A percentile compares a stretch with the other conserved stretches of the same genome.
These are phyloP conservation scores for Acanthopagrus latus DNA, from an alignment of 2,797 vertebrate species.

Conservation along the genomic window DNA sequence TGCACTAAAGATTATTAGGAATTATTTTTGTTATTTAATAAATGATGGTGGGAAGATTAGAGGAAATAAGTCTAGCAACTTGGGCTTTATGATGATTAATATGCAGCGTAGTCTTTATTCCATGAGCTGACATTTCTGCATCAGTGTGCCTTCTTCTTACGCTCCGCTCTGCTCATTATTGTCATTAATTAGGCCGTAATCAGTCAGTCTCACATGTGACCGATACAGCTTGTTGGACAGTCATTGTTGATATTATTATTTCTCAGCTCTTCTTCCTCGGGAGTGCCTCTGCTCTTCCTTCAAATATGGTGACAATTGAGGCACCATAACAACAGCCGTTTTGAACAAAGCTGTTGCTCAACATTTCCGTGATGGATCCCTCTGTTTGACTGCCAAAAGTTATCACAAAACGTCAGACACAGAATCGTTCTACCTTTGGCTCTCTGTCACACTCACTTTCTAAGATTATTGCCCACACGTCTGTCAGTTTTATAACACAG, in stretches of 20 bases:
- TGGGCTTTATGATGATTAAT: constrained; percentile 8
- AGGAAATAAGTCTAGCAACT: not conserved
- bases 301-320: not conserved
- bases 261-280: not conserved
- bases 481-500: constrained; percentile 20
- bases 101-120: constrained; percentile 7
- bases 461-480: constrained; percentile 12
- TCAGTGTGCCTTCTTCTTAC: not conserved
- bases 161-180: not conserved
- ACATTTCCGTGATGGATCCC: not conserved
- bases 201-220: constrained; percentile 1
- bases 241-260: not conserved
- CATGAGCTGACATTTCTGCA: constrained; percentile 24
- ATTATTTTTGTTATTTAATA: not conserved
- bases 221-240: constrained; percentile 9
- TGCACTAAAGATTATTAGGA: not conserved
- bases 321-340: not conserved
- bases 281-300: not conserved
- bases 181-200: constrained; percentile 8
- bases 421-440: not conserved
- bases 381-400: not conserved
- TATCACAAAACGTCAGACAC: too few species aligned
- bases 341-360: constrained; percentile 11
- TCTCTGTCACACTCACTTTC: not conserved
- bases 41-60: not conserved